Percentiles rank a stretch among this genome's conserved stretches.
Conservation (phyloP, 2,888 invertebrate species). For the Tineola bisselliella region DNA sequence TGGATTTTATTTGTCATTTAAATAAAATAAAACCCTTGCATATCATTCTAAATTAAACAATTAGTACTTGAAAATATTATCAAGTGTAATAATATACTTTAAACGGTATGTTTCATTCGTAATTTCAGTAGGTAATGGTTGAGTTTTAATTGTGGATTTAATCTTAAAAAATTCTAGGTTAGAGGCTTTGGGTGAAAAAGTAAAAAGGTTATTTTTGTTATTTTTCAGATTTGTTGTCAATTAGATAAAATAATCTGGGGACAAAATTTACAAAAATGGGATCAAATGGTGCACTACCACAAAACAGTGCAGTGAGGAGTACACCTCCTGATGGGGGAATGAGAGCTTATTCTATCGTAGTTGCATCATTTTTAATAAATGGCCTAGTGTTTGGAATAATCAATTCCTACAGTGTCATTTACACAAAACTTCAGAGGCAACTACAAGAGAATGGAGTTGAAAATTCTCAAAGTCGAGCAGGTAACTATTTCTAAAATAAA, state of each 20-base stretch:
- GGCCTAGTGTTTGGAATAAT: slow-evolving; percentile 91
- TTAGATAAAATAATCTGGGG: slow-evolving; percentile 16
- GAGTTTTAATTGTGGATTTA: not conserved
- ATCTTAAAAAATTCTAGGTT: not conserved
- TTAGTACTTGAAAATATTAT: not conserved
- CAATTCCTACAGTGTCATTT: slow-evolving; percentile 87
- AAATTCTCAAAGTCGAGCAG: slow-evolving; percentile 82
- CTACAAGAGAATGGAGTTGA: slow-evolving; percentile 71
- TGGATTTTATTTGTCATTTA: not conserved
- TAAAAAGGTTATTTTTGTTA: slow-evolving; percentile 41
- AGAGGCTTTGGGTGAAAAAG: slow-evolving; percentile 17
- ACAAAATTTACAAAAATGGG: slow-evolving; percentile 24
- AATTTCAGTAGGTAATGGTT: not conserved
- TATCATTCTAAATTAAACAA: too few relatives aligned
- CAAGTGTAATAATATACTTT: not conserved
- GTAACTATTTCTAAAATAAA: slow-evolving; percentile 57
- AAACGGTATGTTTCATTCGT: not conserved
- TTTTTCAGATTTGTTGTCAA: slow-evolving; percentile 38
- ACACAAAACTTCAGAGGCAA: slow-evolving; percentile 72
- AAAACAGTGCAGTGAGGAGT: slow-evolving; percentile 23
- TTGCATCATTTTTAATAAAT: slow-evolving; percentile 88
- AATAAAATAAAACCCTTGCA: too few relatives aligned
- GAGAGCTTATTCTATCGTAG: slow-evolving; percentile 82
- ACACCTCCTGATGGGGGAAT: slow-evolving; percentile 79
- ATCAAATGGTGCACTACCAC: slow-evolving; percentile 26